phyloP scores from a whole-genome alignment of 2,888 invertebrate genomes.

The Agrypnus murinus region DNA sequence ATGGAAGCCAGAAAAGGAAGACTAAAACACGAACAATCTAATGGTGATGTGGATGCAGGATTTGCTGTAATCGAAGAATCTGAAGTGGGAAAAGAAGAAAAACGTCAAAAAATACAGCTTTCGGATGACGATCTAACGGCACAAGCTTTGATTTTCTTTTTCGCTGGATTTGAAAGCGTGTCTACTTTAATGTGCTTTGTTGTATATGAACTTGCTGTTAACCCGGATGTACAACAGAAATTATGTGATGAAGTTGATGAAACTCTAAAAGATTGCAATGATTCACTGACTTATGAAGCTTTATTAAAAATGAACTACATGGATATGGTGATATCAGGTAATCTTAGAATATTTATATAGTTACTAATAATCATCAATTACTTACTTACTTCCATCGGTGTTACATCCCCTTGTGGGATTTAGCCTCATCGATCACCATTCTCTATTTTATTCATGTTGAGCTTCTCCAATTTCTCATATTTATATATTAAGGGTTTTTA shows the following conservation, averaged over 20 bases:
- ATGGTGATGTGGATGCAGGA: slow-evolving; percentile 48
- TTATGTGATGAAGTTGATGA: slow-evolving; percentile 75
- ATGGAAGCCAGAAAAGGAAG: slow-evolving; percentile 63
- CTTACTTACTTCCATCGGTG: too few species aligned
- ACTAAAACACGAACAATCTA: slow-evolving; percentile 43
- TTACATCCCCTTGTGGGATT: too few species aligned
- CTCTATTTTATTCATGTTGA: too few species aligned
- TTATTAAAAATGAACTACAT: slow-evolving; percentile 73
- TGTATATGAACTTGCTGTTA: slow-evolving; percentile 75
- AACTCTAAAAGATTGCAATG: slow-evolving; percentile 72
- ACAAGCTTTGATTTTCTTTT: slow-evolving; percentile 74
- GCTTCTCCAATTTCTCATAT: too few species aligned
- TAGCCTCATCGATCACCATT: too few species aligned
- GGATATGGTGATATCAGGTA: slow-evolving; percentile 70
- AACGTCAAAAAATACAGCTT: slow-evolving; percentile 41
- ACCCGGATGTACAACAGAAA: slow-evolving; percentile 75
- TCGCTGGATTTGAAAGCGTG: slow-evolving; percentile 73
- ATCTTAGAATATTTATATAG: too few species aligned
- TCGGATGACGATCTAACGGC: slow-evolving; percentile 73
- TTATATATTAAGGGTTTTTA: too few species aligned
- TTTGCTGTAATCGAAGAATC: slow-evolving; percentile 63
- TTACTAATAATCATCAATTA: too few species aligned
- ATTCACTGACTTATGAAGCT: slow-evolving; percentile 69
- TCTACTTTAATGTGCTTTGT: slow-evolving; percentile 72
- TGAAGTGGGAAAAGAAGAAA: slow-evolving; percentile 31